phyloP scores from a whole-genome alignment of 1,140 invertebrate genomes.

The Calephelis nemesis region DNA sequence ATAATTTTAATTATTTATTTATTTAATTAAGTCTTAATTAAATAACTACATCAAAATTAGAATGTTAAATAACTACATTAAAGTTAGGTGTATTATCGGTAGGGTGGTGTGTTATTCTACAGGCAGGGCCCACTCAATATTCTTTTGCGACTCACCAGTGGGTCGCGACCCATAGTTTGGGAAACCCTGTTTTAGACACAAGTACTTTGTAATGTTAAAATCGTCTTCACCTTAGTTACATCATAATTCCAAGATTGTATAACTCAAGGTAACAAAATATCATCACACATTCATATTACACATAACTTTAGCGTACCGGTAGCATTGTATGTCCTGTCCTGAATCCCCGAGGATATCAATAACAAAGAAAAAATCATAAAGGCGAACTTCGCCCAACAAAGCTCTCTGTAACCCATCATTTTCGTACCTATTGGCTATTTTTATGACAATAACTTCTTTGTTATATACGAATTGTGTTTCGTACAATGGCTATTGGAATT shows the following conservation, averaged over 20 bases:
- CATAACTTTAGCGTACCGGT: slow-evolving; percentile 71
- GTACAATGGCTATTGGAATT: slow-evolving; percentile 58
- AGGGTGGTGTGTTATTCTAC: too few relatives aligned
- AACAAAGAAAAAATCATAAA: slow-evolving; percentile 67
- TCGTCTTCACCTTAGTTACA: background rate
- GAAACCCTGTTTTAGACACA: too few relatives aligned
- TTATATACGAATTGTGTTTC: slow-evolving; percentile 51
- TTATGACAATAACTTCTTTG: slow-evolving; percentile 72
- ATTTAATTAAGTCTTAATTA: too few relatives aligned
- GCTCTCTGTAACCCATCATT: slow-evolving; percentile 70
- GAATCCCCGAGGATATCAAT: slow-evolving; percentile 61
- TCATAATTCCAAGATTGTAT: background rate
- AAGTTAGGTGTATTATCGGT: too few relatives aligned
- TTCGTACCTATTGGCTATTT: slow-evolving; percentile 74
- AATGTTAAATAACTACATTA: too few relatives aligned
- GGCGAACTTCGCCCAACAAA: slow-evolving; percentile 48
- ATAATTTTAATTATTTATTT: too few relatives aligned
- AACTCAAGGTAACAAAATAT: slow-evolving; percentile 49
- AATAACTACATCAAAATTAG: too few relatives aligned
- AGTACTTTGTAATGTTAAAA: too few relatives aligned
- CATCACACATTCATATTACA: slow-evolving; percentile 49
- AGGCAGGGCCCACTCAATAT: too few relatives aligned
- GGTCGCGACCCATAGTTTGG: too few relatives aligned
- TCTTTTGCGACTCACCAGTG: too few relatives aligned
- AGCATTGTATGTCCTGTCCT: slow-evolving; percentile 59